phyloP scores from a whole-genome alignment of 2,888 invertebrate species.

The Leptopilina drosophilae region DNA sequence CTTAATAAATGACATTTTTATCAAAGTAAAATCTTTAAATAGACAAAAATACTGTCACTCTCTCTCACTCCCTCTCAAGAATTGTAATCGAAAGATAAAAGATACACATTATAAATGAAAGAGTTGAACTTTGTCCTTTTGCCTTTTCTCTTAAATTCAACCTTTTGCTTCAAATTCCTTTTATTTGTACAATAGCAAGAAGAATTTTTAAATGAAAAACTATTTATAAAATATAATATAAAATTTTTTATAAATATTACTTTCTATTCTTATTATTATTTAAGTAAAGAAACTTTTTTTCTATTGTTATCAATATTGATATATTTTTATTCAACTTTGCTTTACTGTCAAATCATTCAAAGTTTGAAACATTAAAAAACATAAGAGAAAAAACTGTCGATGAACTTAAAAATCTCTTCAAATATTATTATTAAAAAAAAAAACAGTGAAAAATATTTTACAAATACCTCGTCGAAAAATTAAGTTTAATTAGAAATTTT shows the following conservation, averaged over 20 bases:
- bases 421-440: too few relatives aligned
- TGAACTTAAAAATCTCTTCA: too few relatives aligned
- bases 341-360: too few relatives aligned
- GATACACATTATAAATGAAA: constrained; percentile 15
- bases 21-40: constrained; percentile 3
- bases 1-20: neutral
- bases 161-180: neutral
- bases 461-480: neutral
- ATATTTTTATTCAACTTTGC: too few relatives aligned
- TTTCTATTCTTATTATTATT: neutral
- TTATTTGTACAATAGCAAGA: neutral
- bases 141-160: constrained; percentile 6
- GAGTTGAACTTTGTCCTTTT: constrained; percentile 9
- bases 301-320: too few relatives aligned
- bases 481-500: neutral
- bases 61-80: neutral
- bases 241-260: neutral
- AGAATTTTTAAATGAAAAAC: neutral
- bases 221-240: neutral
- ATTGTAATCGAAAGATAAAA: constrained; percentile 17
- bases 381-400: too few relatives aligned
- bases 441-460: too few relatives aligned
- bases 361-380: too few relatives aligned
- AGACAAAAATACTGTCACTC: constrained; percentile 4
- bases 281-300: neutral